Evolutionary conservation across 1,140 invertebrate genomes (phyloP).

Genomic region (Drosophila sp.): DNA sequence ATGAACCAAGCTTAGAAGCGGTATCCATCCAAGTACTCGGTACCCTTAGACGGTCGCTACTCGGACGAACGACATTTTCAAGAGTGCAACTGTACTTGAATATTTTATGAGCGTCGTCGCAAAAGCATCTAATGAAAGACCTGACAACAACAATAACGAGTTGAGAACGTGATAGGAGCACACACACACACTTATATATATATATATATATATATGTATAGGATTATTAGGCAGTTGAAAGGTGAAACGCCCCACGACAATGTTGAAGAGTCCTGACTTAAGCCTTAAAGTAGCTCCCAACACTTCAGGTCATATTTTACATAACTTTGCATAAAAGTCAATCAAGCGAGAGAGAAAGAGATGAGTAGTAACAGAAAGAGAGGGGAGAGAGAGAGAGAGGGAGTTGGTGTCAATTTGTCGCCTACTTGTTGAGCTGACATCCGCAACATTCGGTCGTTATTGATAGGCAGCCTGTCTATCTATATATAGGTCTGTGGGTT

Average conservation of each 20-base stretch:
- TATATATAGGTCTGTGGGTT: constrained; percentile 52
- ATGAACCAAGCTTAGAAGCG: constrained; percentile 63
- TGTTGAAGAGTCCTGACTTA: constrained; percentile 4
- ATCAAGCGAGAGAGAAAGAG: neutral
- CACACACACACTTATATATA: constrained; percentile 5
- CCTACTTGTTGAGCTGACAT: constrained; percentile 53
- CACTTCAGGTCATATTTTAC: constrained; percentile 19
- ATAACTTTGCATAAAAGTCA: constrained; percentile 43
- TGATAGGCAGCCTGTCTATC: constrained; percentile 41
- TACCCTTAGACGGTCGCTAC: neutral
- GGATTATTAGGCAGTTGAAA: constrained; percentile 54
- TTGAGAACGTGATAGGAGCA: constrained; percentile 39
- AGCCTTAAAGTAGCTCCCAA: constrained; percentile 30
- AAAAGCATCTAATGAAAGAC: constrained; percentile 62
- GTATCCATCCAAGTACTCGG: neutral
- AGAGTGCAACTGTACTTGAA: constrained; percentile 78
- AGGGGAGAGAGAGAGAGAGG: neutral
- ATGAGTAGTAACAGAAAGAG: neutral
- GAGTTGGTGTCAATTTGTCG: constrained; percentile 42
- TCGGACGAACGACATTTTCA: constrained; percentile 37
- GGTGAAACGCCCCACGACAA: constrained; percentile 38
- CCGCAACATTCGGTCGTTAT: constrained; percentile 40
- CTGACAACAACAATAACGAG: constrained; percentile 39
- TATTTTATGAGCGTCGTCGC: constrained; percentile 71
- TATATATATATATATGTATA: neutral